Evolutionary conservation across 2,888 invertebrate genomes (phyloP).

Genomic region (Chalcis sispes): DNA sequence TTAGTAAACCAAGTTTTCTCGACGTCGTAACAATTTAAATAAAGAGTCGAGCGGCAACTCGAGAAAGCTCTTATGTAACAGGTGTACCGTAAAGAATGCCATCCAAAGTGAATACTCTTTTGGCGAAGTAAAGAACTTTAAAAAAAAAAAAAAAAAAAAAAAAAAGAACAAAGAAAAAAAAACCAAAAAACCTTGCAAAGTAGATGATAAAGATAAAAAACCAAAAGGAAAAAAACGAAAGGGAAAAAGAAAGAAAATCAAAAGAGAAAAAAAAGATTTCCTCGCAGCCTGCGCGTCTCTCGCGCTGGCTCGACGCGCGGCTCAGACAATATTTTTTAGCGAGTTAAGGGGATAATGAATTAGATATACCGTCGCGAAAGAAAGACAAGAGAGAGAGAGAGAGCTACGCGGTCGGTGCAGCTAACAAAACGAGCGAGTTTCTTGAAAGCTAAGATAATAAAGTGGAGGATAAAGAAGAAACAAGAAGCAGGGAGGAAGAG

Average conservation of each 20-base stretch:
- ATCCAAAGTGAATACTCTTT: too few relatives aligned
- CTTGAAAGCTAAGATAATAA: too few relatives aligned
- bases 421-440: too few relatives aligned
- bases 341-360: constrained; percentile 56
- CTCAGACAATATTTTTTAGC: constrained; percentile 54
- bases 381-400: constrained; percentile 29
- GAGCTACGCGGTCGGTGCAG: background rate
- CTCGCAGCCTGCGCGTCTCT: background rate
- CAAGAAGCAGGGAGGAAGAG: constrained; percentile 5
- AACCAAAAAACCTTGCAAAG: background rate
- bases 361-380: constrained; percentile 40
- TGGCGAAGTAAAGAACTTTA: too few relatives aligned
- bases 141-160: too few relatives aligned
- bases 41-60: constrained; percentile 13
- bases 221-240: background rate
- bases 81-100: constrained; percentile 30
- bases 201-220: background rate
- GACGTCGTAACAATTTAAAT: constrained; percentile 40
- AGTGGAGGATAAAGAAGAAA: constrained; percentile 14
- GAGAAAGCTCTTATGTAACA: constrained; percentile 34
- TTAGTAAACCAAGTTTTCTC: background rate
- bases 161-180: background rate
- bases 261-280: constrained; percentile 6
- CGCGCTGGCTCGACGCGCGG: background rate
- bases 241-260: background rate